Percentiles rank a stretch among this genome's conserved stretches.
Evolutionary conservation across 2,888 invertebrate genomes (phyloP).

Genomic region (Chrysotoxum bicinctum): DNA sequence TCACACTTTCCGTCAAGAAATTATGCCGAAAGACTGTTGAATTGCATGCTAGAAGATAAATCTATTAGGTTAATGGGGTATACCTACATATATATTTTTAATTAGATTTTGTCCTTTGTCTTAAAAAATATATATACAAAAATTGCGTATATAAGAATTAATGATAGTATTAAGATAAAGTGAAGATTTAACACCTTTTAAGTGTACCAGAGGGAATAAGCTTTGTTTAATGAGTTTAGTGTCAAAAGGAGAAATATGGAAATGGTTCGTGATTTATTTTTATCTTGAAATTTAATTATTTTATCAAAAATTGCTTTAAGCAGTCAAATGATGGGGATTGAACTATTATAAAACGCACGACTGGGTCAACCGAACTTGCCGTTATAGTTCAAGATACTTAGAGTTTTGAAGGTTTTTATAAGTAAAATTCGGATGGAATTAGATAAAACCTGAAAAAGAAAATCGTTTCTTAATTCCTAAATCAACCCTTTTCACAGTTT

Average conservation of each 20-base stretch:
- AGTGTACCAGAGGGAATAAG: background rate
- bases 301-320: background rate
- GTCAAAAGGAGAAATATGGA: background rate
- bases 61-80: slow-evolving; percentile 34
- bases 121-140: background rate
- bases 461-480: no score
- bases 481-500: no score
- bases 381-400: no score
- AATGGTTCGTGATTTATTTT: background rate
- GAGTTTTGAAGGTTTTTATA: no score
- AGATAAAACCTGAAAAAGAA: no score
- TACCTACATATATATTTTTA: slow-evolving; percentile 21
- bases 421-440: no score
- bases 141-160: background rate
- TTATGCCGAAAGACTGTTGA: background rate
- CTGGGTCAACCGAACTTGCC: no score
- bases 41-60: slow-evolving; percentile 8
- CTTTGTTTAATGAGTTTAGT: background rate
- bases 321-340: background rate
- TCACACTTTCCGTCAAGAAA: background rate
- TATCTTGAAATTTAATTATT: background rate
- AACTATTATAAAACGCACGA: background rate
- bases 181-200: slow-evolving; percentile 1
- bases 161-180: background rate
- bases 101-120: slow-evolving; percentile 19